phyloP scores from a whole-genome alignment of 37 sponge, comb jelly and placozoan genomes.

The Crambe crambe region DNA sequence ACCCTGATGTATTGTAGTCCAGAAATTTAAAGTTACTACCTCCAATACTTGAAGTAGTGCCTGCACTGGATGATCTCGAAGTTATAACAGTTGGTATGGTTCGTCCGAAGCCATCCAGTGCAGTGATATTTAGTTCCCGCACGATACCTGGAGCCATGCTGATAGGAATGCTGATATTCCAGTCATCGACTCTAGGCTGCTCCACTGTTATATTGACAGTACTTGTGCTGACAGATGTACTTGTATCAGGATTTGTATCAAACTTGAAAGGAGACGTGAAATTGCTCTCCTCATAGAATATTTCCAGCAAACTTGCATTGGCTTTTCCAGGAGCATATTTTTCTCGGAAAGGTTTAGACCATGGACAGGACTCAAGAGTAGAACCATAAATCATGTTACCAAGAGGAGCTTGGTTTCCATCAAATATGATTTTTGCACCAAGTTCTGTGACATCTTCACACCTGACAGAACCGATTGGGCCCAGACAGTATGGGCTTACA shows the following conservation, averaged over 20 bases:
- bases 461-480: neutral
- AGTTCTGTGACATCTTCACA: slow-evolving; percentile 15
- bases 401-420: slow-evolving; percentile 21
- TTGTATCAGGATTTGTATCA: neutral
- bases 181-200: neutral
- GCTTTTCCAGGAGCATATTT: neutral
- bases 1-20: neutral
- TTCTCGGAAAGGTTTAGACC: slow-evolving; percentile 6
- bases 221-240: slow-evolving; percentile 5
- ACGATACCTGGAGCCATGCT: slow-evolving; percentile 7
- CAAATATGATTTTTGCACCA: slow-evolving; percentile 11
- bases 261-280: slow-evolving; percentile 18
- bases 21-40: slow-evolving; percentile 26
- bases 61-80: neutral
- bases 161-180: neutral
- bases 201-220: neutral
- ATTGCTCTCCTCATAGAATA: slow-evolving; percentile 6
- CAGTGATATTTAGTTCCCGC: neutral
- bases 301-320: slow-evolving; percentile 5
- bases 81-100: slow-evolving; percentile 9
- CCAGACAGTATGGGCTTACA: slow-evolving; percentile 4
- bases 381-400: slow-evolving; percentile 40
- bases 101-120: slow-evolving; percentile 25
- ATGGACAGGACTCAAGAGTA: slow-evolving; percentile 43
- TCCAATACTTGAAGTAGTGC: slow-evolving; percentile 20